phyloP scores from a whole-genome alignment of 2,888 invertebrate species.

The Philhelius pedissequus region DNA sequence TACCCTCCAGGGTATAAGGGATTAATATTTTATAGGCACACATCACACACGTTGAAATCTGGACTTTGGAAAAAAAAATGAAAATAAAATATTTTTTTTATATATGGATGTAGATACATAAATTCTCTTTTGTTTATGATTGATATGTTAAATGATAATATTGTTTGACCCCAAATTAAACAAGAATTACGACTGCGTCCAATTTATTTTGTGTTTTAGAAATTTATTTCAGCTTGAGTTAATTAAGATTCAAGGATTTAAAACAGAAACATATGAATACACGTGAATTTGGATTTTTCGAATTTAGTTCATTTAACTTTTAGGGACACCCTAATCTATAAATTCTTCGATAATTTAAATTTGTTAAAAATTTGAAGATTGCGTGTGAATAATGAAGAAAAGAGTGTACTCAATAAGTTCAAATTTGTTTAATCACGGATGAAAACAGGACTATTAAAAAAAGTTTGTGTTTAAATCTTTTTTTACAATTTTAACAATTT shows the following conservation, averaged over 20 bases:
- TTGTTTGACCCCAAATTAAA: constrained; percentile 9
- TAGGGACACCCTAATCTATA: no score
- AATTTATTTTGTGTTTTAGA: not conserved
- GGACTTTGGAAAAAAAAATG: not conserved
- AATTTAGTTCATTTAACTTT: not conserved
- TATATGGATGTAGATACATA: no score
- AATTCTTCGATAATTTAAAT: no score
- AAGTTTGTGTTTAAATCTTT: no score
- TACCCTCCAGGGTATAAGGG: not conserved
- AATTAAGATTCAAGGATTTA: constrained; percentile 2
- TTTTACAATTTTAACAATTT: no score
- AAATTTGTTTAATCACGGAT: no score
- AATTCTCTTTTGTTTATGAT: not conserved
- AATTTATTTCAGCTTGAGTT: not conserved
- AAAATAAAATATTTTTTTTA: no score
- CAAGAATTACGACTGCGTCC: not conserved
- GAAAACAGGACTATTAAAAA: no score
- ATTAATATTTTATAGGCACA: constrained; percentile 6
- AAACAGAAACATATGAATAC: not conserved
- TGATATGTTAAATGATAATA: constrained; percentile 20
- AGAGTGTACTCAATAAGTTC: no score
- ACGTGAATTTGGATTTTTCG: not conserved
- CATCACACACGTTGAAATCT: constrained; percentile 8
- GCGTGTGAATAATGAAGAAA: no score
- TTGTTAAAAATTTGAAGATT: no score